These are phyloP conservation scores for Leptinotarsa peninsularis DNA, from an alignment of 2,888 invertebrate species.

Conservation along the genomic window DNA sequence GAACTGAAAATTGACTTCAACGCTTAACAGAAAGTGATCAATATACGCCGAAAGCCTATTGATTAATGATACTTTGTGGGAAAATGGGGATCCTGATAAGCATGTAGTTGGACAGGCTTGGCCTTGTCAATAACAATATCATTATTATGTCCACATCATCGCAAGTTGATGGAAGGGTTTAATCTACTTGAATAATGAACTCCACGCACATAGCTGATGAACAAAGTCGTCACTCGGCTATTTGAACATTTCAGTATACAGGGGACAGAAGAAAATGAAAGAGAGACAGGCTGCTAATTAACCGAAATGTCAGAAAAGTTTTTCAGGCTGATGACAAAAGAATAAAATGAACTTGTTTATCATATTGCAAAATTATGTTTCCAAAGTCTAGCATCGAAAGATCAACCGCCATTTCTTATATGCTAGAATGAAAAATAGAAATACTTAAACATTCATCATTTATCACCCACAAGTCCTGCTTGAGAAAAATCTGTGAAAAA, in stretches of 20 bases:
- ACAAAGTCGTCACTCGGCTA: neutral
- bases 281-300: neutral
- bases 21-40: neutral
- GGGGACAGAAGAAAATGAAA: neutral
- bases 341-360: too few species aligned
- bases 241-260: neutral
- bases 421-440: too few species aligned
- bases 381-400: too few species aligned
- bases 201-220: neutral
- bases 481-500: too few species aligned
- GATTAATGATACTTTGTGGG: conserved; percentile 1
- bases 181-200: conserved; percentile 11
- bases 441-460: too few species aligned
- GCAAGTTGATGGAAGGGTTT: conserved; percentile 7
- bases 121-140: conserved; percentile 6
- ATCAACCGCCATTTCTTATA: too few species aligned
- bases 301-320: neutral
- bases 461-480: too few species aligned
- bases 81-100: neutral
- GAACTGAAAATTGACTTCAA: neutral
- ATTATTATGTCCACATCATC: conserved; percentile 1
- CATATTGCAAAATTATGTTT: too few species aligned
- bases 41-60: neutral
- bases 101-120: neutral
- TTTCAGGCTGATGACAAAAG: too few species aligned